Percentiles rank a stretch among this genome's conserved stretches.
These are phyloP conservation scores for Apistogramma diplotaenia DNA, from an alignment of 2,113 vertebrate genomes.

Conservation along the genomic window DNA sequence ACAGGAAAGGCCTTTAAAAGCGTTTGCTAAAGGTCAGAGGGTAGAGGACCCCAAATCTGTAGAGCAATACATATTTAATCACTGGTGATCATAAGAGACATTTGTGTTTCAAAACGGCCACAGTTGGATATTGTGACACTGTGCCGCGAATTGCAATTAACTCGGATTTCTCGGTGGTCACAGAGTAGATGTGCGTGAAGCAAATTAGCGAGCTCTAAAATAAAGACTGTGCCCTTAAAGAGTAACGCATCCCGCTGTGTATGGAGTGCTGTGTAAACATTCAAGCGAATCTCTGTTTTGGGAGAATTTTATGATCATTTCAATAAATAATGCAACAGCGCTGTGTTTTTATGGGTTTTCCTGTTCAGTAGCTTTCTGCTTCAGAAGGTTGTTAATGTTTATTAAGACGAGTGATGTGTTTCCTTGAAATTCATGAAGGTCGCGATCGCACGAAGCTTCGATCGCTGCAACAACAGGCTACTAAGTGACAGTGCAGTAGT, in stretches of 20 bases:
- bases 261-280: neutral
- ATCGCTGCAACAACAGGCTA: slow-evolving; percentile 43
- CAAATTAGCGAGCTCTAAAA: slow-evolving; percentile 10
- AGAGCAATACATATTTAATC: slow-evolving; percentile 70
- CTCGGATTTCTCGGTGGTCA: neutral
- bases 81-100: slow-evolving; percentile 13
- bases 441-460: slow-evolving; percentile 54
- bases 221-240: neutral
- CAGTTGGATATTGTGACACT: slow-evolving; percentile 4
- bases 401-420: slow-evolving; percentile 38
- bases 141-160: slow-evolving; percentile 27
- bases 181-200: neutral
- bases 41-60: slow-evolving; percentile 47
- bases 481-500: slow-evolving; percentile 57
- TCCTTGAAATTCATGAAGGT: slow-evolving; percentile 41
- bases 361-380: slow-evolving; percentile 15
- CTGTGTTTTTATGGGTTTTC: slow-evolving; percentile 24
- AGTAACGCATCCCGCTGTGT: neutral
- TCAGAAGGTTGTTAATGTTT: slow-evolving; percentile 56
- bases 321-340: slow-evolving; percentile 27
- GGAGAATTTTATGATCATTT: slow-evolving; percentile 29
- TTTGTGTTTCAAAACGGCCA: slow-evolving; percentile 34
- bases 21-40: slow-evolving; percentile 65
- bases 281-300: slow-evolving; percentile 13
- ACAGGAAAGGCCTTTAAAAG: slow-evolving; percentile 38